Evolutionary conservation across 2,113 vertebrate genomes (phyloP), one percentile per base, ranked within the genome.

Genomic region (Lynx canadensis): DNA sequence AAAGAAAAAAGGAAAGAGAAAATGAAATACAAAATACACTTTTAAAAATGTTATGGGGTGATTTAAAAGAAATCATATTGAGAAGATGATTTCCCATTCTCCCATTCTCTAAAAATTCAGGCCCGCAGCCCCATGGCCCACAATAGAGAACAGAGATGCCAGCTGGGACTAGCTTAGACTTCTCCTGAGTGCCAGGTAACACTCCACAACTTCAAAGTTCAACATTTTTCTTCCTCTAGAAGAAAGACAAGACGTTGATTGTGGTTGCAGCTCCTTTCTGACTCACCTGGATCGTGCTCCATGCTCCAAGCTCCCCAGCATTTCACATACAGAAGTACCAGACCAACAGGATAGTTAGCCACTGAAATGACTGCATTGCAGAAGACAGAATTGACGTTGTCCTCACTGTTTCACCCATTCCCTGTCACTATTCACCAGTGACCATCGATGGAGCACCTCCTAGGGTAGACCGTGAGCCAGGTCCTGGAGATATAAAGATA

Each of bases 221-320:
- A 92, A 89, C 80, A 93, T 92, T 97, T 95, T 85, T 90, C 90
- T 97, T 94, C 94, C 92, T 94, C 48, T 50, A 66, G 89, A 93
- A 97, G 74, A 84, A 95, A 95, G 73, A 63, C n/a, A 21, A 45
- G 38, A 48, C 18, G 0, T 10, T 76, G 63, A 21, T 38, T 96
- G 94, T 71, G 89, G 82, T n/a, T 27, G 15, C 71, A 84, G 89
- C 65, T 57, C 86, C 41, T 93, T 94, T 63, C 92, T 91, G 82
- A 69, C 89, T 93, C 76, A 10, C 71, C 55, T 92, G 94, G 82
- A 52, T 10, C 5, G 0, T 8, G n/a, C 84, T 95, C 52, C 38
- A 5, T 65, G 89, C 95, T n/a, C 25, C 60, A 57, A 60, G 60
- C 66, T 63, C 38, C 74, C 86, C 23, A 55, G 90, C 36, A 90